Base-by-base conservation (phyloP, 2,797 vertebrate genomes). In the Tangara arthus region DNA sequence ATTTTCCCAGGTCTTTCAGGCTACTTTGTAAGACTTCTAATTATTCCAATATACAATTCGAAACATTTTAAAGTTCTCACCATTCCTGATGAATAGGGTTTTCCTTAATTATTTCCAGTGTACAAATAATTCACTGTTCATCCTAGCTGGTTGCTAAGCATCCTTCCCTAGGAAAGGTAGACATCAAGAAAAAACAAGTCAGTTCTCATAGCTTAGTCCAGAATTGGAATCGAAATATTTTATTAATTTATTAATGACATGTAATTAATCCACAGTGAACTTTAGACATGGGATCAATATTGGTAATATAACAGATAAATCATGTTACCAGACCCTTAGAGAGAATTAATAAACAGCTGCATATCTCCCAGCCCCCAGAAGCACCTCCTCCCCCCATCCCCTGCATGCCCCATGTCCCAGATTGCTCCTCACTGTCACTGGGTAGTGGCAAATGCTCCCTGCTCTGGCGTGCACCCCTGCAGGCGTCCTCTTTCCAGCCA, bases 381-480 rank as follows among this genome's bases (percentile, higher is more conserved):
- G 2, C 15, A 27, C 6, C 0, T 23, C 17, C 6, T 6, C 7
- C 23, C 8, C 6, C 6, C 15, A 47, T 65, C 12, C 8, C 13
- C 6, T 0, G 9, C 6, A 9, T 0, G 0, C 2, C 4, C 3
- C 20, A n/a, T 1, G 3, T 23, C 23, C 5, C 53, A 32, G 6
- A 16, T 3, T 37, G 3, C 5, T 20, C 15, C 27, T 2, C 1
- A 1, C 4, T 32, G 20, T 10, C 35, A 9, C 37, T 4, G 2
- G 27, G 2, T 23, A 1, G 0, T 22, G 16, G 6, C 15, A 50
- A 34, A 35, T 1, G 4, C 12, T 46, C 7, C 23, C 19, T 18
- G 23, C 20, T 10, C 9, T 14, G 9, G 2, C 2, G 7, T 28
- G 18, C 9, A 14, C 18, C 23, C 14, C 28, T 23, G 3, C 3